These are phyloP conservation scores for Helicoverpa assulta DNA, from an alignment of 2,888 invertebrate species.

Conservation along the genomic window DNA sequence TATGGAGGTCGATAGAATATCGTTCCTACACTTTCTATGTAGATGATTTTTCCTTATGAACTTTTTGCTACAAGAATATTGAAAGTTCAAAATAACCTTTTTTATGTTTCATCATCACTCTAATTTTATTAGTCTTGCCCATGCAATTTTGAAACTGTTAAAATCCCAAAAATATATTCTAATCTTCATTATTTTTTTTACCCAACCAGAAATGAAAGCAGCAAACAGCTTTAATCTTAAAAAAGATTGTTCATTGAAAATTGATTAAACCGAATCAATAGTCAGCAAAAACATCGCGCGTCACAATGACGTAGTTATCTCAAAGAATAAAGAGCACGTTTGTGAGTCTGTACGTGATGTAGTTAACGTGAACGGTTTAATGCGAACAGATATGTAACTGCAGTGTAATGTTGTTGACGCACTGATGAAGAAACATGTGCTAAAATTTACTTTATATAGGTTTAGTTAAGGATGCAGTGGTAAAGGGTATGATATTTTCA, in stretches of 20 bases:
- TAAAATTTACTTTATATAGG: neutral
- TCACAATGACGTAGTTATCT: conserved; percentile 42
- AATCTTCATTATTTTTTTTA: neutral
- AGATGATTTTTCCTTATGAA: neutral
- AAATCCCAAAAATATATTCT: neutral
- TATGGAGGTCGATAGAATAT: conserved; percentile 45
- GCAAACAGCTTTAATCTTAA: neutral
- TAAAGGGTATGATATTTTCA: too few relatives aligned
- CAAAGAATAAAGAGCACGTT: conserved; percentile 37
- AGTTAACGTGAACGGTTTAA: conserved; percentile 28
- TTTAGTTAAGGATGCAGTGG: neutral
- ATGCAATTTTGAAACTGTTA: too few relatives aligned
- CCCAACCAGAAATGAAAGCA: neutral
- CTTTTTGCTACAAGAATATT: neutral
- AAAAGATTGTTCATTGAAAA: neutral
- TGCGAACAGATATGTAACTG: conserved; percentile 15
- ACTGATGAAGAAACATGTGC: conserved; percentile 19
- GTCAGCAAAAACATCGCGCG: conserved; percentile 38
- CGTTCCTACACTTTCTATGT: conserved; percentile 32
- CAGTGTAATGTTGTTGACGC: conserved; percentile 24
- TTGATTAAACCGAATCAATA: conserved; percentile 18
- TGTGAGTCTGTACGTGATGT: conserved; percentile 33
- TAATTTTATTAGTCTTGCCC: too few relatives aligned
- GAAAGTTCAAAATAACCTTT: too few relatives aligned
- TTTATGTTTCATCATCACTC: too few relatives aligned